A percentile compares a stretch with the other conserved stretches of the same genome.
These are phyloP conservation scores for Takifugu rubripes DNA, from an alignment of 2,797 vertebrate genomes.

Conservation along the genomic window DNA sequence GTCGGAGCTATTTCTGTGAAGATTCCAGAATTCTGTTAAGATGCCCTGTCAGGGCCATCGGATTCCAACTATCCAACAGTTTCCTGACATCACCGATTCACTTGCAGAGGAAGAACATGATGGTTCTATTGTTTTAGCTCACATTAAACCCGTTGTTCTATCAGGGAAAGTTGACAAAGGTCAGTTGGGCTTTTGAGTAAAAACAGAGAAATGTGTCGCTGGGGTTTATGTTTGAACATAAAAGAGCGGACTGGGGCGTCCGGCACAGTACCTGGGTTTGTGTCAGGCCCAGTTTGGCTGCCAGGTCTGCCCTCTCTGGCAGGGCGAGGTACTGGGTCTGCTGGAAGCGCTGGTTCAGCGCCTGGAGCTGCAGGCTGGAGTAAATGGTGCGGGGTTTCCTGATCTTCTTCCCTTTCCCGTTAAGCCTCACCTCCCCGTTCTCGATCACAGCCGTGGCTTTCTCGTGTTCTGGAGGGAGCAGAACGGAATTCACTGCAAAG, in stretches of 20 bases:
- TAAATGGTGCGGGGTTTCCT: slow-evolving; percentile 91
- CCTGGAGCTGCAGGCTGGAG: slow-evolving; percentile 89
- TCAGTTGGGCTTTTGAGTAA: too few species aligned
- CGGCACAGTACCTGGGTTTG: slow-evolving; percentile 84
- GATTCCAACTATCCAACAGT: too few species aligned
- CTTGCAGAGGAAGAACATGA: too few species aligned
- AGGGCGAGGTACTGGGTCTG: slow-evolving; percentile 92
- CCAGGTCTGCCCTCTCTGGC: slow-evolving; percentile 88
- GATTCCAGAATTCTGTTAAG: too few species aligned
- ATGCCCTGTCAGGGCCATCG: too few species aligned
- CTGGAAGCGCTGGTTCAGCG: slow-evolving; percentile 91
- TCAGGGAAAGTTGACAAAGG: too few species aligned
- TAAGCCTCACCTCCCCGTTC: slow-evolving; percentile 78
- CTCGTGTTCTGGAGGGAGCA: slow-evolving; percentile 70
- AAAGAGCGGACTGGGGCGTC: background rate
- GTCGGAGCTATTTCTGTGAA: too few species aligned
- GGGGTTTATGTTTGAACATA: background rate
- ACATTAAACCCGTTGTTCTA: too few species aligned
- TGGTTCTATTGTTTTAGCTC: too few species aligned
- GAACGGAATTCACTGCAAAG: background rate
- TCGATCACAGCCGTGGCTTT: slow-evolving; percentile 72
- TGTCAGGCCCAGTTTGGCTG: slow-evolving; percentile 86
- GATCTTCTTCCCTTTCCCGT: slow-evolving; percentile 85
- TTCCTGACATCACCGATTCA: too few species aligned
- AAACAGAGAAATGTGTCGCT: too few species aligned